Conservation (phyloP, 2,797 vertebrate species). For the Pseudochromis fuscus region DNA sequence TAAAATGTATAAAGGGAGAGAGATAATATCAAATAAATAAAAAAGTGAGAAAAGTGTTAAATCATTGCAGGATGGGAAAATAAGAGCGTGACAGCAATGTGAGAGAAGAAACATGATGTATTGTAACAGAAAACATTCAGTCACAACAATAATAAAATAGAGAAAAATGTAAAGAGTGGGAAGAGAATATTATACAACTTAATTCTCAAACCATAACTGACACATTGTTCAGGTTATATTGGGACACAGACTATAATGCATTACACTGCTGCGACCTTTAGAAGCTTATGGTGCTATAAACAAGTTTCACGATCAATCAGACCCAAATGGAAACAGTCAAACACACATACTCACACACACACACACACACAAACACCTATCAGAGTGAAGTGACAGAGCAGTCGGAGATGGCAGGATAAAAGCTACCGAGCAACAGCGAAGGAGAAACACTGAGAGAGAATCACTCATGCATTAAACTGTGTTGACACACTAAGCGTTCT, state of each 20-base stretch:
- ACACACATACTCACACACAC: constrained; percentile 6
- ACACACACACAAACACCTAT: constrained; percentile 15
- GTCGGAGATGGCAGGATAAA: constrained; percentile 47
- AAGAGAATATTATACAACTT: constrained; percentile 14
- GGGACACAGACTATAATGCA: constrained; percentile 45
- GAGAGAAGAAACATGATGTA: too few species aligned
- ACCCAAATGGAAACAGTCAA: constrained; percentile 52
- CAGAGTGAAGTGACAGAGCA: constrained; percentile 9
- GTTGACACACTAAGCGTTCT: constrained; percentile 48
- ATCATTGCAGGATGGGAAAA: too few species aligned
- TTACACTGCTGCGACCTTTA: constrained; percentile 64
- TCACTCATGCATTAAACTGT: constrained; percentile 64
- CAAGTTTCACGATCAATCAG: constrained; percentile 65
- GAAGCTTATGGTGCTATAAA: constrained; percentile 55
- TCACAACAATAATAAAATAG: too few species aligned
- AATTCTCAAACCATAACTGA: constrained; percentile 21
- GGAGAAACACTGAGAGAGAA: constrained; percentile 24
- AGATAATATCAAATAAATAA: background rate
- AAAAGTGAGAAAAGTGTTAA: background rate
- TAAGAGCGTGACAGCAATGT: too few species aligned
- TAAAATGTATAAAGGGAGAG: background rate
- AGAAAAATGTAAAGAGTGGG: constrained; percentile 13
- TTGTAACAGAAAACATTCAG: too few species aligned
- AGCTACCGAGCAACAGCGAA: constrained; percentile 17
- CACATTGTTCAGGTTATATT: constrained; percentile 1